Percentiles rank a stretch among this genome's conserved stretches.
phyloP scores from a whole-genome alignment of 2,113 vertebrate species.

The Ameiurus melas region DNA sequence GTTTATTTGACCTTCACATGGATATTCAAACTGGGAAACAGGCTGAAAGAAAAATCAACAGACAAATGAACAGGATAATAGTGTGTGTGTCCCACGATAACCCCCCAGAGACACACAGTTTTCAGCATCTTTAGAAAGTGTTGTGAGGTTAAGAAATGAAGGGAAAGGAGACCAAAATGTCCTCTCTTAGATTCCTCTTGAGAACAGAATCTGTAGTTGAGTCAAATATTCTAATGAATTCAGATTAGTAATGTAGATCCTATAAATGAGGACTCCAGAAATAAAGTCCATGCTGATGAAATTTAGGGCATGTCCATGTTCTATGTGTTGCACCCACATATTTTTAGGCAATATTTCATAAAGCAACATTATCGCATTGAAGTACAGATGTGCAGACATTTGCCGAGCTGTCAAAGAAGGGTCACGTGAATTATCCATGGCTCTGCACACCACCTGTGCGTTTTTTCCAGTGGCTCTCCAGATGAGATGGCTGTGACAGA shows the following conservation, averaged over 20 bases:
- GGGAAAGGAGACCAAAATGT: not conserved
- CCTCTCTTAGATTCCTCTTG: not conserved
- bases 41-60: not conserved
- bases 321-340: not conserved
- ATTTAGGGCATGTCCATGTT: conserved; percentile 4
- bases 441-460: conserved; percentile 41
- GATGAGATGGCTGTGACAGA: conserved; percentile 48
- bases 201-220: not conserved
- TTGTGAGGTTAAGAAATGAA: not conserved
- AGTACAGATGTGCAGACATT: conserved; percentile 17
- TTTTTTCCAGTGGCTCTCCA: conserved; percentile 48
- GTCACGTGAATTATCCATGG: conserved; percentile 49
- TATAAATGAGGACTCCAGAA: not conserved
- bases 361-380: conserved; percentile 3
- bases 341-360: not conserved
- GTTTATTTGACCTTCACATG: conserved; percentile 26
- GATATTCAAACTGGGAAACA: not conserved
- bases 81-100: not conserved
- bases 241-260: not conserved
- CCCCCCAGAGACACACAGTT: not conserved
- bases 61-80: conserved; percentile 11
- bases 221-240: conserved; percentile 9
- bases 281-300: not conserved
- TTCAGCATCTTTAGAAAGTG: conserved; percentile 26
- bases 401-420: conserved; percentile 23